Evolutionary conservation across 2,888 invertebrate species (phyloP).

Genomic region (Boloria selene): DNA sequence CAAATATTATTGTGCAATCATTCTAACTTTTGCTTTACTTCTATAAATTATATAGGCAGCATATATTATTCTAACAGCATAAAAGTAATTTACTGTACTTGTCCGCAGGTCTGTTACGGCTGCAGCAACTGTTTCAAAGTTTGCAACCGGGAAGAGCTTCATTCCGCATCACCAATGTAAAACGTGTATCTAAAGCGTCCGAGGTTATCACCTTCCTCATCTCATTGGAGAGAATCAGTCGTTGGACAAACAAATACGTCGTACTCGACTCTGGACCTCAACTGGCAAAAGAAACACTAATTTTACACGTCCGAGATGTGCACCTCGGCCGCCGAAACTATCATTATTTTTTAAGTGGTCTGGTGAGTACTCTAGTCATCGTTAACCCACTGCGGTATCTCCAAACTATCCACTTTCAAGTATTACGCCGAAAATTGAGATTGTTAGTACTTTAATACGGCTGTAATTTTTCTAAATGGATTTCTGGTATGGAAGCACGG

Average conservation of each 20-base stretch:
- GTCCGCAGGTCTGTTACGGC: constrained; percentile 89
- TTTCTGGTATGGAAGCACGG: constrained; percentile 21
- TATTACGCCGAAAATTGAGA: constrained; percentile 22
- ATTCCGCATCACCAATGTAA: constrained; percentile 93
- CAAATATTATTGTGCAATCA: no score
- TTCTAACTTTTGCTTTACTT: no score
- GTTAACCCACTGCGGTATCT: constrained; percentile 26
- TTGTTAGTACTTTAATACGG: constrained; percentile 23
- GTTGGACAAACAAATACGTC: constrained; percentile 93
- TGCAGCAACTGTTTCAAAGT: constrained; percentile 95
- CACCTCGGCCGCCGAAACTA: constrained; percentile 93
- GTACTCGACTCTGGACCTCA: constrained; percentile 93
- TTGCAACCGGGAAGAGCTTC: constrained; percentile 90
- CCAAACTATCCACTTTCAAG: constrained; percentile 18
- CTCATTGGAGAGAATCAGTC: constrained; percentile 89
- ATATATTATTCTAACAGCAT: no score
- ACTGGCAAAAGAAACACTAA: constrained; percentile 93
- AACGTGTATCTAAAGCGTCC: constrained; percentile 90
- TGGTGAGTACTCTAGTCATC: constrained; percentile 84
- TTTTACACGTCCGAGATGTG: constrained; percentile 92
- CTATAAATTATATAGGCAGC: no score
- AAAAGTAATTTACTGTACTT: neutral
- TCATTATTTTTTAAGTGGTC: constrained; percentile 94
- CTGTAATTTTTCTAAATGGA: constrained; percentile 30
- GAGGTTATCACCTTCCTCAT: constrained; percentile 92